Conservation (phyloP, 1,140 invertebrate species). For the Ceratoteleas bidentatus region DNA sequence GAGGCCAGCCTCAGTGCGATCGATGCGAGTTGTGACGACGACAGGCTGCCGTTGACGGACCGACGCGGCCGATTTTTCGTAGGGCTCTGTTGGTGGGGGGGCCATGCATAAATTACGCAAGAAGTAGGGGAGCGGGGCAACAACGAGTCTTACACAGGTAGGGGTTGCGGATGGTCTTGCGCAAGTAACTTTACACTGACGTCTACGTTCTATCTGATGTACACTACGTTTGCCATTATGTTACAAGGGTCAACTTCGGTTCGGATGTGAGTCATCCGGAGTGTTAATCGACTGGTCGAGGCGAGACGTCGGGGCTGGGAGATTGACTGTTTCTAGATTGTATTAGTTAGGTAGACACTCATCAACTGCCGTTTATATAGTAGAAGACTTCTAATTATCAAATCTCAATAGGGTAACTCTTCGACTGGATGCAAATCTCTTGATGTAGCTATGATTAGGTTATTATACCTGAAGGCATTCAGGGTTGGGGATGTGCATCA, state of each 20-base stretch:
- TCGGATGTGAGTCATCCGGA: neutral
- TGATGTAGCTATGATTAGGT: no score
- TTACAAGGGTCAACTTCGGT: slow-evolving; percentile 36
- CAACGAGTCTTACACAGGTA: slow-evolving; percentile 43
- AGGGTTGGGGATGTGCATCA: no score
- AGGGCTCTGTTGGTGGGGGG: slow-evolving; percentile 27
- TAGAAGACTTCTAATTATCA: neutral
- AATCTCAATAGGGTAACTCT: no score
- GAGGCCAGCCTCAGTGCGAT: no score
- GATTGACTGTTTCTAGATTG: no score
- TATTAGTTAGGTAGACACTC: no score
- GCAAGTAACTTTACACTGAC: slow-evolving; percentile 38
- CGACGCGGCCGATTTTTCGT: neutral
- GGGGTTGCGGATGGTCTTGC: slow-evolving; percentile 38
- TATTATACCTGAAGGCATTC: no score
- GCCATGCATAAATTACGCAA: slow-evolving; percentile 59
- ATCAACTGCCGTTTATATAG: neutral
- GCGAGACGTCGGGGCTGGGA: no score
- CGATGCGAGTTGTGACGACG: no score
- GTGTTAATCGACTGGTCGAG: neutral
- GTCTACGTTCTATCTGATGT: slow-evolving; percentile 51
- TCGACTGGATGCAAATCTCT: no score
- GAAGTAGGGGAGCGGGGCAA: slow-evolving; percentile 33
- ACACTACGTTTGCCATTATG: slow-evolving; percentile 44
- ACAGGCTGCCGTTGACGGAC: no score